Evolutionary conservation across 2,888 invertebrate species (phyloP), one percentile per base, ranked within the genome.

Genomic region (Acanthosepion lycidas): DNA sequence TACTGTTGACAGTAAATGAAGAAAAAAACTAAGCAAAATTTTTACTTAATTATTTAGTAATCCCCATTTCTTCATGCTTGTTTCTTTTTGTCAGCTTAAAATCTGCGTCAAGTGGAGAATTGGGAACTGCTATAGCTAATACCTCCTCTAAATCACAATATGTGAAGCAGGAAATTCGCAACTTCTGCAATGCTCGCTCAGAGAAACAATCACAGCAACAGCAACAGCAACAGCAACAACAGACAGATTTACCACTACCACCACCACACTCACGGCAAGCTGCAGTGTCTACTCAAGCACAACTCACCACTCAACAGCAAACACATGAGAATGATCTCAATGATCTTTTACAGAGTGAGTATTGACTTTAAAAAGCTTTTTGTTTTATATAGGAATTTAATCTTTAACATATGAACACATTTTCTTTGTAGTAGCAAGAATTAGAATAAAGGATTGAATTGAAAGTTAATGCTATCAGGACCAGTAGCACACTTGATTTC

Each of bases 91-190:
- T 55, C 95, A 96, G 96, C 95, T 96, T 96, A 95, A 96, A 96
- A 95, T 94, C 96, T 91, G 95, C 95, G 1, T 93, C 95, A 53
- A 59, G 94, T 0, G 95, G 94, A 26, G 96, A 96, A 94, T 94
- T 96, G 42, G 95, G 95, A 48, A 94, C 96, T 92, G 95, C 94
- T n/a, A 95, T 95, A 93, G 95, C 96, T 8, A 95, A 95, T 20
- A 94, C 96, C 1, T 96, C 95, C 20, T 95, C 96, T 59, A 96
- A 97, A 59, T 98, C 99, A 94, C 99, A 99, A 98, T 99, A 98
- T 98, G 99, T 99, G 96, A 98, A 99, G 97, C 99, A 99, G 98
- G 99, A 99, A 98, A 98, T 99, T 97, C 98, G 99, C 96, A 99
- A 99, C 94, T 98, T 98, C 95, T 99, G 99, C 95, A 99, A 98